Conservation (phyloP, 2,113 vertebrate species). For the Anguilla japonica region DNA sequence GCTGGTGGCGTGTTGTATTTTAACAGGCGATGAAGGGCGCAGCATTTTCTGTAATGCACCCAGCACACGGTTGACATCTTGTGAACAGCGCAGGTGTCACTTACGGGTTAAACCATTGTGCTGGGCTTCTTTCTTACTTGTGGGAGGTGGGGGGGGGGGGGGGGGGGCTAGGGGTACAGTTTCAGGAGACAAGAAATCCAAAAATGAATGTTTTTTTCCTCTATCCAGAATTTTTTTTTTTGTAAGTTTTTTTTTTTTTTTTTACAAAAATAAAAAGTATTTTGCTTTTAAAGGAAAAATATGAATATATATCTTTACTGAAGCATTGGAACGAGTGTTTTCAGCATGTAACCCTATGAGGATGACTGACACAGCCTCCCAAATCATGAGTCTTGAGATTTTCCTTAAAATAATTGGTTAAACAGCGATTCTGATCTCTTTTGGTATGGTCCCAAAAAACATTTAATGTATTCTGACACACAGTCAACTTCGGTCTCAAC, state of each 20-base stretch:
- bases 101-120: conserved; percentile 60
- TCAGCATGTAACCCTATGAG: too few relatives aligned
- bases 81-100: conserved; percentile 34
- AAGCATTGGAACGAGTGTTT: too few relatives aligned
- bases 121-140: conserved; percentile 59
- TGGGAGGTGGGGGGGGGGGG: conserved; percentile 44
- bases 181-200: conserved; percentile 40
- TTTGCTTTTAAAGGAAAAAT: conserved; percentile 75
- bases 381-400: too few relatives aligned
- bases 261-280: conserved; percentile 82
- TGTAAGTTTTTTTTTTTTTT: conserved; percentile 80
- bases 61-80: neutral
- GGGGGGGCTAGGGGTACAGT: conserved; percentile 22
- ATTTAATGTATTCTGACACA: too few relatives aligned
- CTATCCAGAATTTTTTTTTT: conserved; percentile 67
- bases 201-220: conserved; percentile 56
- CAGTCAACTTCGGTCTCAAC: too few relatives aligned
- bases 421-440: too few relatives aligned
- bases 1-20: neutral
- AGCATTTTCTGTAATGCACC: neutral
- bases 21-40: neutral
- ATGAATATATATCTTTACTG: conserved; percentile 60
- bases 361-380: too few relatives aligned
- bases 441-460: too few relatives aligned
- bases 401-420: too few relatives aligned